Evolutionary conservation across 92 coral and sea anemone genomes (phyloP).

Genomic region (Porites lobata): DNA sequence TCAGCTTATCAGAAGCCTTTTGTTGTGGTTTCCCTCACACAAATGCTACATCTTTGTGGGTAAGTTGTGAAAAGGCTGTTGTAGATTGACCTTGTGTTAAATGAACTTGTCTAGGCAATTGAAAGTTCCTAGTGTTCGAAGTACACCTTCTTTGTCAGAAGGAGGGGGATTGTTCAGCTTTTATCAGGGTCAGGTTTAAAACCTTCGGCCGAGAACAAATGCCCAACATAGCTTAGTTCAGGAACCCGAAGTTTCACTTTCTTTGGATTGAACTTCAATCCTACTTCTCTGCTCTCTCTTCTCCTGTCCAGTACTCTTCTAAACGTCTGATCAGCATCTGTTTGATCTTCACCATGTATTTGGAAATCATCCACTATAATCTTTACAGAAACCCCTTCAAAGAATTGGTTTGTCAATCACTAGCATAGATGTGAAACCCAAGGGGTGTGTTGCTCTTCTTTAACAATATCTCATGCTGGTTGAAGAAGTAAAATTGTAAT

Average conservation of each 20-base stretch:
- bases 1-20: constrained; percentile 52
- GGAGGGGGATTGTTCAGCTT: constrained; percentile 7
- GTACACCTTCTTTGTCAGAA: constrained; percentile 62
- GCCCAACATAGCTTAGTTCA: constrained; percentile 47
- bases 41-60: constrained; percentile 51
- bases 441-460: constrained; percentile 59
- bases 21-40: constrained; percentile 65
- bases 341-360: constrained; percentile 51
- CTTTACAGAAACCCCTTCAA: constrained; percentile 62
- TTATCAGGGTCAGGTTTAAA: constrained; percentile 61
- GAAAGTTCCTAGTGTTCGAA: constrained; percentile 31
- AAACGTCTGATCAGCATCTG: constrained; percentile 24
- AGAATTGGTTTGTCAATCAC: constrained; percentile 59
- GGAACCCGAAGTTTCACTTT: neutral
- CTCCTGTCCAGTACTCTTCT: neutral
- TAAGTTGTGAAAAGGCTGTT: constrained; percentile 49
- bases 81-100: constrained; percentile 58
- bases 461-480: constrained; percentile 59
- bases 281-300: constrained; percentile 55
- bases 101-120: constrained; percentile 69
- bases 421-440: constrained; percentile 59
- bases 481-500: constrained; percentile 48
- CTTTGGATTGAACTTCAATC: constrained; percentile 10
- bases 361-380: constrained; percentile 67
- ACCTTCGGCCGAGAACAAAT: constrained; percentile 46